Conservation (phyloP, 2,113 vertebrate genomes). For the Gnathonemus echidnorhynchus region DNA sequence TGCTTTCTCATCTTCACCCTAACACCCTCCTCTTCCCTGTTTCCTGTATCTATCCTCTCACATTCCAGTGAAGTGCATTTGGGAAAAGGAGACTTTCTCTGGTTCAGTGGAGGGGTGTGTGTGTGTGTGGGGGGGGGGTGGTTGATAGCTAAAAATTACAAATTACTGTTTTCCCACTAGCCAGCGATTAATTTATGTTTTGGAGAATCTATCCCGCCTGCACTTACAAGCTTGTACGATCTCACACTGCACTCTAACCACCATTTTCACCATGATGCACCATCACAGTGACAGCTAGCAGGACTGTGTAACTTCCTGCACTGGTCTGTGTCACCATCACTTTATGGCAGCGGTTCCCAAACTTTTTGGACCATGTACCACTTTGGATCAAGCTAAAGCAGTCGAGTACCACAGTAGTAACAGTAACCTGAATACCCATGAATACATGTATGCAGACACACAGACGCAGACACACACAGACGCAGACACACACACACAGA, state of each 20-base stretch:
- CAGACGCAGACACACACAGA: too few species aligned
- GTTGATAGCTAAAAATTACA: background rate
- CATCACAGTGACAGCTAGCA: background rate
- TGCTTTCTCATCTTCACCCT: background rate
- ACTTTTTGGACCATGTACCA: background rate
- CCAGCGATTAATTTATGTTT: background rate
- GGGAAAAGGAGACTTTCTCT: background rate
- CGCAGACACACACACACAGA: too few species aligned
- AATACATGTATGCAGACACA: background rate
- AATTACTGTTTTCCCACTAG: background rate
- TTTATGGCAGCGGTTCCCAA: background rate
- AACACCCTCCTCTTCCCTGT: background rate
- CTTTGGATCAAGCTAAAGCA: background rate
- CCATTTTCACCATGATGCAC: background rate
- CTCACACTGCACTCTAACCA: background rate
- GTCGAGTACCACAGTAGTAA: background rate
- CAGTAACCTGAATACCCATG: background rate
- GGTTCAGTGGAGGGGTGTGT: background rate
- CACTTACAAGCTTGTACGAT: background rate
- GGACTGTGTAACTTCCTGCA: background rate
- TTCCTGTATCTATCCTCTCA: background rate
- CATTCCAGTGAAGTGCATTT: background rate
- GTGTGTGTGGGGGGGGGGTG: background rate
- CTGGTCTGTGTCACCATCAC: background rate
- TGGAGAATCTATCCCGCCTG: background rate